These are phyloP conservation scores for Grallaria varia DNA, from an alignment of 2,113 vertebrate genomes.

Conservation along the genomic window DNA sequence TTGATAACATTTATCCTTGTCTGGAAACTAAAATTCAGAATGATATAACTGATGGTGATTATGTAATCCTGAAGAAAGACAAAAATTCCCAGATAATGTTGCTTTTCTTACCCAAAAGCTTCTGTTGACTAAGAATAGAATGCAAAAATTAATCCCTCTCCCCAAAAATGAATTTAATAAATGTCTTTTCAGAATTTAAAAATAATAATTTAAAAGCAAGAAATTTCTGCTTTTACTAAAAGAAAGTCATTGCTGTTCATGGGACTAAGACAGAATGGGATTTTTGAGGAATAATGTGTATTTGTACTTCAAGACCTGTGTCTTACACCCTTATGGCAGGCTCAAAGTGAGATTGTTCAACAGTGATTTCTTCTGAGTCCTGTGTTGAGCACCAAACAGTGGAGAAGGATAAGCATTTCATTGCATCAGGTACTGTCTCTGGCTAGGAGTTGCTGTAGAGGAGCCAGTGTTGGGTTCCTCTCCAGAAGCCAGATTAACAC, in stretches of 20 bases:
- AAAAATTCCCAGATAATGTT: not conserved
- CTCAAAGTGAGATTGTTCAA: not conserved
- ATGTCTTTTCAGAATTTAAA: not conserved
- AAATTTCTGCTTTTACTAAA: not conserved
- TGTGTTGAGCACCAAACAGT: not conserved
- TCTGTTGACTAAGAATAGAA: not conserved
- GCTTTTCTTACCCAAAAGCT: not conserved
- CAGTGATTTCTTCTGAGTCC: not conserved
- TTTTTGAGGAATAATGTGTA: not conserved
- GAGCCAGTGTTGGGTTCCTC: not conserved
- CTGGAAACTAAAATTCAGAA: not conserved
- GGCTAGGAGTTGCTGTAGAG: not conserved
- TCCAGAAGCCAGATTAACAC: not conserved
- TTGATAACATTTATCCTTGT: not conserved
- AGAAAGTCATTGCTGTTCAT: not conserved
- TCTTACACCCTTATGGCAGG: not conserved
- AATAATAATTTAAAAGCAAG: not conserved
- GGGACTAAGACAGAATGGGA: not conserved
- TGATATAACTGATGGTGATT: not conserved
- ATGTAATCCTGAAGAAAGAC: not conserved
- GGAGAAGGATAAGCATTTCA: not conserved
- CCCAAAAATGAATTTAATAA: not conserved
- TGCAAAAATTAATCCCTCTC: accelerated
- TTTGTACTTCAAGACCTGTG: not conserved
- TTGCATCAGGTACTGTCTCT: not conserved